A percentile compares a stretch with the other conserved stretches of the same genome.
These are phyloP conservation scores for Amphiduros pacificus DNA, from an alignment of 2,888 invertebrate species.

Conservation along the genomic window DNA sequence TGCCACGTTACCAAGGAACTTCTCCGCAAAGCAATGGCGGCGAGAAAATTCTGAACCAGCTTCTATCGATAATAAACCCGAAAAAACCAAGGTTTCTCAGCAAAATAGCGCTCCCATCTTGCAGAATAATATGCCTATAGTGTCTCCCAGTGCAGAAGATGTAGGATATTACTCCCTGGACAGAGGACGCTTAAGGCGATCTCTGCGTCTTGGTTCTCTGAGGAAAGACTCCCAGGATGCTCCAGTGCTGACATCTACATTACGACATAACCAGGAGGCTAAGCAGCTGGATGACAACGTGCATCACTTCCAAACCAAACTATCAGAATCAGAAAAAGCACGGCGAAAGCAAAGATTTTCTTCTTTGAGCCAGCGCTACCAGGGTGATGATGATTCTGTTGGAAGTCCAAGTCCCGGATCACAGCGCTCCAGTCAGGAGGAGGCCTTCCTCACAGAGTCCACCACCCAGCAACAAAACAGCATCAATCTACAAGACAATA, in stretches of 20 bases:
- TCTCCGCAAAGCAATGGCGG: too few relatives aligned
- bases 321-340: not conserved
- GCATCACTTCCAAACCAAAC: constrained; percentile 17
- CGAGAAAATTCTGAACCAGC: not conserved
- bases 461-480: too few relatives aligned
- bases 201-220: constrained; percentile 9
- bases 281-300: constrained; percentile 17
- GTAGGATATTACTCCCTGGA: constrained; percentile 16
- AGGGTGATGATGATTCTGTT: not conserved
- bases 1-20: not conserved
- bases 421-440: too few relatives aligned
- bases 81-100: not conserved
- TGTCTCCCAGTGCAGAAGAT: constrained; percentile 4
- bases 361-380: constrained; percentile 10
- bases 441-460: too few relatives aligned
- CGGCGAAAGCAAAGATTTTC: constrained; percentile 15
- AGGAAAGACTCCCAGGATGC: not conserved
- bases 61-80: not conserved
- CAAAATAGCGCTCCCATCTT: too few relatives aligned
- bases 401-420: not conserved
- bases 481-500: too few relatives aligned
- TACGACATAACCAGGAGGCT: constrained; percentile 6
- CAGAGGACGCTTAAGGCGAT: constrained; percentile 2
- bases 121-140: not conserved
- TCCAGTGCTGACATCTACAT: constrained; percentile 8